phyloP scores from a whole-genome alignment of 2,113 vertebrate genomes.

The Aegithalos caudatus region DNA sequence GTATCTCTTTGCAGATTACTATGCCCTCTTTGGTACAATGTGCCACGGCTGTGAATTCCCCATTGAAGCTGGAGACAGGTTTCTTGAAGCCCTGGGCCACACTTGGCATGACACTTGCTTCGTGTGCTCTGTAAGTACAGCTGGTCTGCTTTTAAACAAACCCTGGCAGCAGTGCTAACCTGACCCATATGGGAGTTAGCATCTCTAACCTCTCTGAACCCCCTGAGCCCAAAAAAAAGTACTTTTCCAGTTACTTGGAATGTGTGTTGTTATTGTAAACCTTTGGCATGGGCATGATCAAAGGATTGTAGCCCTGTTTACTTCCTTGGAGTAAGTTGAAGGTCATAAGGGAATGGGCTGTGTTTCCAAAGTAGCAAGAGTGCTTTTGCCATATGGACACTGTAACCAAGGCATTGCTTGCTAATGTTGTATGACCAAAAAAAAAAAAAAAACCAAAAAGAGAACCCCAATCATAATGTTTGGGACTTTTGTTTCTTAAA shows the following conservation, averaged over 20 bases:
- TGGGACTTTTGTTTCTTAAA: not conserved
- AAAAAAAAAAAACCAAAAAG: not conserved
- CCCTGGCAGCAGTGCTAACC: not conserved
- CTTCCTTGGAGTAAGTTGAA: not conserved
- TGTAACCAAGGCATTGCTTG: not conserved
- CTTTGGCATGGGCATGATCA: not conserved
- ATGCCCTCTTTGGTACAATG: slow-evolving; percentile 88
- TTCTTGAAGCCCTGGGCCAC: slow-evolving; percentile 90
- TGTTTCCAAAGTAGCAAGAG: not conserved
- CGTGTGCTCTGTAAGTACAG: slow-evolving; percentile 87
- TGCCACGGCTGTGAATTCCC: slow-evolving; percentile 96
- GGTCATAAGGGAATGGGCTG: not conserved
- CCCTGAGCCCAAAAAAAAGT: slow-evolving; percentile 3
- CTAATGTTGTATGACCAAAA: not conserved
- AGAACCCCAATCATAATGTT: not conserved
- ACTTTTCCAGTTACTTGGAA: slow-evolving; percentile 12
- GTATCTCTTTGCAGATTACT: slow-evolving; percentile 82
- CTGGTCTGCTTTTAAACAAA: not conserved
- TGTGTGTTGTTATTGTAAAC: slow-evolving; percentile 14
- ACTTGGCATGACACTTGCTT: slow-evolving; percentile 99
- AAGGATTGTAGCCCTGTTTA: not conserved
- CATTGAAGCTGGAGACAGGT: slow-evolving; percentile 96
- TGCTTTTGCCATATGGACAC: not conserved
- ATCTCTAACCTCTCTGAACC: not conserved
- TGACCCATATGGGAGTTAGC: not conserved